These are phyloP conservation scores for Eidolon dupreanum DNA, from an alignment of 2,797 vertebrate genomes.

Conservation along the genomic window DNA sequence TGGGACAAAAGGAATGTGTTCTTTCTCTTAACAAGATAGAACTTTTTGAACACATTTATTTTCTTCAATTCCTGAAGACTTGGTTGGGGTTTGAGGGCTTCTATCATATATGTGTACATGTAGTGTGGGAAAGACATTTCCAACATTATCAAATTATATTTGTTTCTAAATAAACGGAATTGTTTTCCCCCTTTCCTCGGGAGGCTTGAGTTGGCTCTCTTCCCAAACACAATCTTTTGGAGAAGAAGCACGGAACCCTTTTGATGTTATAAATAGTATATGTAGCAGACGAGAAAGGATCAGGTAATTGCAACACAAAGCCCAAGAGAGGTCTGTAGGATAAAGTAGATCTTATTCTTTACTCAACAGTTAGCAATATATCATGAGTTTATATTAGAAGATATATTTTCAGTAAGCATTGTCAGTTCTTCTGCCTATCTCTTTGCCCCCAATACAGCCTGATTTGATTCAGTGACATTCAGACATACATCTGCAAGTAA, in stretches of 20 bases:
- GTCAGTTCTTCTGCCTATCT: background rate
- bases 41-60: constrained; percentile 29
- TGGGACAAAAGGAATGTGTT: constrained; percentile 52
- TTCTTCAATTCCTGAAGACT: background rate
- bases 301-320: constrained; percentile 5
- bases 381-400: constrained; percentile 36
- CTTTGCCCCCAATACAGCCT: background rate
- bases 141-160: constrained; percentile 36
- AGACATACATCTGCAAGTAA: background rate
- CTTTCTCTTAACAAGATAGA: constrained; percentile 24
- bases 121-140: background rate
- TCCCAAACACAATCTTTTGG: constrained; percentile 67
- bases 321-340: background rate
- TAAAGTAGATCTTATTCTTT: background rate
- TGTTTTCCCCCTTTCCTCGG: constrained; percentile 9
- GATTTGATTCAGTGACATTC: background rate
- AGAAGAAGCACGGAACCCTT: constrained; percentile 54
- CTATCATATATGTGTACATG: background rate
- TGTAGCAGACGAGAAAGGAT: background rate
- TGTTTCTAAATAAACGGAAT: constrained; percentile 64
- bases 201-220: constrained; percentile 57
- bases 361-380: background rate
- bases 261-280: constrained; percentile 67
- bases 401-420: constrained; percentile 42
- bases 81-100: background rate